These are phyloP conservation scores for Turdus rufiventris DNA, from an alignment of 2,113 vertebrate genomes.

Conservation along the genomic window DNA sequence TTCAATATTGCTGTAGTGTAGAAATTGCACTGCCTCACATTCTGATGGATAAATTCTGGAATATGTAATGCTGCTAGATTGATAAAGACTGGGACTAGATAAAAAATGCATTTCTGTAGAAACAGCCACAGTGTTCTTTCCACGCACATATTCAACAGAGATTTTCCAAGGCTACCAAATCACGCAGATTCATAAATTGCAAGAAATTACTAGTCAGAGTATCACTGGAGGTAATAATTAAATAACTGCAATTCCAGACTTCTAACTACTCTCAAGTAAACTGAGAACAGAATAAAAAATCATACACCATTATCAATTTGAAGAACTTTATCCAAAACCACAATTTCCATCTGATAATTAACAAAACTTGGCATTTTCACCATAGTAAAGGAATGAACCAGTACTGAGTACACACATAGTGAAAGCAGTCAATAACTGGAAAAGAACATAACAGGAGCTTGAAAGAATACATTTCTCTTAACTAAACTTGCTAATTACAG, in stretches of 20 bases:
- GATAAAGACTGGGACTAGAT: background rate
- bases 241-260: background rate
- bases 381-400: constrained; percentile 18
- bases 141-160: background rate
- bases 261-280: background rate
- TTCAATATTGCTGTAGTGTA: background rate
- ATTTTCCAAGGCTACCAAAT: background rate
- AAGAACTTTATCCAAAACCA: constrained; percentile 52
- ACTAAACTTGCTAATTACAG: background rate
- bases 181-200: background rate
- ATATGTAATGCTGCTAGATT: background rate
- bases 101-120: background rate
- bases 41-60: background rate
- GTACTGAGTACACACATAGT: background rate
- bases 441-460: constrained; percentile 15
- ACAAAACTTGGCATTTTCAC: constrained; percentile 47
- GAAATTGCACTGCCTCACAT: background rate
- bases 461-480: constrained; percentile 20
- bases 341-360: background rate
- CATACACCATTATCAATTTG: background rate
- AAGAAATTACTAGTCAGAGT: background rate
- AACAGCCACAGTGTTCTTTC: background rate
- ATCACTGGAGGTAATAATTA: background rate
- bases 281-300: constrained; percentile 17
- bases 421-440: background rate